These are phyloP conservation scores for Cephus runcator DNA, from an alignment of 2,888 invertebrate genomes.

Conservation along the genomic window DNA sequence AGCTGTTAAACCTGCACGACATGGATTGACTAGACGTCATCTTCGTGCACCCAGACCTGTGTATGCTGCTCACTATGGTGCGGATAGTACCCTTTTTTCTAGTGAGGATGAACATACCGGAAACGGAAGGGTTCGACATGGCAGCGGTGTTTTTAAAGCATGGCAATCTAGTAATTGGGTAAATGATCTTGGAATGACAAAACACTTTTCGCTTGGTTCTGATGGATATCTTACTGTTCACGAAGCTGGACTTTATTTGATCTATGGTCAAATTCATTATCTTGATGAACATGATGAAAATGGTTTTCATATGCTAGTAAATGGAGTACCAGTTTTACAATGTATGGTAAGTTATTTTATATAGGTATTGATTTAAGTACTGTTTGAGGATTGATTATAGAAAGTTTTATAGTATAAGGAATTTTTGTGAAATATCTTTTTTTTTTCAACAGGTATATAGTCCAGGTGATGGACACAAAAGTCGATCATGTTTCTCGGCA, in stretches of 20 bases:
- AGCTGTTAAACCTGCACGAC: not conserved
- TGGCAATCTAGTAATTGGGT: constrained; percentile 77
- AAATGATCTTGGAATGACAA: constrained; percentile 70
- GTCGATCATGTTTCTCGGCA: constrained; percentile 57
- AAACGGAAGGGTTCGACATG: constrained; percentile 75
- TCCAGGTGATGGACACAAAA: constrained; percentile 51
- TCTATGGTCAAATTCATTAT: constrained; percentile 86
- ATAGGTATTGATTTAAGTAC: not conserved
- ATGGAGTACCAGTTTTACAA: constrained; percentile 75
- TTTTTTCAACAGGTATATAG: constrained; percentile 45
- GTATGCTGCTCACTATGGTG: constrained; percentile 52
- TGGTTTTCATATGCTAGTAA: constrained; percentile 77
- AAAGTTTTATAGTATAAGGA: not conserved
- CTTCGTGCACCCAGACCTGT: constrained; percentile 42
- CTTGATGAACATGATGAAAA: constrained; percentile 81
- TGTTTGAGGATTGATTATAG: constrained; percentile 1
- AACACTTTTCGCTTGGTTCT: constrained; percentile 70
- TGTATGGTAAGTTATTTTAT: constrained; percentile 67
- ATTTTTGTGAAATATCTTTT: not conserved
- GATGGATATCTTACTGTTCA: constrained; percentile 76
- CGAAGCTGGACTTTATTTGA: constrained; percentile 79
- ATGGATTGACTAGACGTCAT: constrained; percentile 42
- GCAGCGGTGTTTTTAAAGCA: constrained; percentile 72
- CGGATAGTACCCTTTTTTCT: constrained; percentile 45
- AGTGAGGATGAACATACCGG: constrained; percentile 65